A percentile compares a stretch with the other conserved stretches of the same genome.
These are phyloP conservation scores for Scaeva pyrastri DNA, from an alignment of 2,888 invertebrate species.

Conservation along the genomic window DNA sequence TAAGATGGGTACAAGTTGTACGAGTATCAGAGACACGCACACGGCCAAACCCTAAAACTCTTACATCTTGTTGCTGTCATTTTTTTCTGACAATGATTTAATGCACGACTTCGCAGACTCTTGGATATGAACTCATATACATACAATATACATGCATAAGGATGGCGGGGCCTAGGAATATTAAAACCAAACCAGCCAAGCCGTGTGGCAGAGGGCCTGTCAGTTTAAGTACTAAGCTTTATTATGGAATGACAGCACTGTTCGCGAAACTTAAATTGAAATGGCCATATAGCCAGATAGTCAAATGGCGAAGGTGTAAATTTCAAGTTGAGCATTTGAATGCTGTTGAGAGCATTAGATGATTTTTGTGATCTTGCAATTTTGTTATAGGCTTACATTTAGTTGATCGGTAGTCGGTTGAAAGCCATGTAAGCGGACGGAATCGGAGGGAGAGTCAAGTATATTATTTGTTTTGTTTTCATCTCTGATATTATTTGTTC, in stretches of 20 bases:
- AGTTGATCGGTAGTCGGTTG: not conserved
- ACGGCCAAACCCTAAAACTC: constrained; percentile 42
- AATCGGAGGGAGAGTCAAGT: not conserved
- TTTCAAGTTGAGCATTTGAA: constrained; percentile 44
- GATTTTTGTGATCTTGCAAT: constrained; percentile 25
- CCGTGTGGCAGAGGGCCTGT: not conserved
- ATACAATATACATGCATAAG: no score
- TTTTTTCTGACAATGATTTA: constrained; percentile 29
- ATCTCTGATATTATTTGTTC: constrained; percentile 40
- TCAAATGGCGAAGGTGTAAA: constrained; percentile 54
- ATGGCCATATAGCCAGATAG: constrained; percentile 4
- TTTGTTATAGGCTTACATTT: not conserved
- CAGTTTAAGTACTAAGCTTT: not conserved
- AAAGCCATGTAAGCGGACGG: not conserved
- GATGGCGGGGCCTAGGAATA: constrained; percentile 10
- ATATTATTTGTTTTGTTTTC: constrained; percentile 29
- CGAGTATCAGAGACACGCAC: not conserved
- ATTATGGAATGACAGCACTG: constrained; percentile 19
- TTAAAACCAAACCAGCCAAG: not conserved
- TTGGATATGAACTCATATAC: constrained; percentile 32
- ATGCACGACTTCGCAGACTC: constrained; percentile 11
- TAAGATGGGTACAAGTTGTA: constrained; percentile 19
- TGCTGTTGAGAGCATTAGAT: not conserved
- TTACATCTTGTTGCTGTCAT: constrained; percentile 9
- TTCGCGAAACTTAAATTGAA: not conserved